Base-by-base conservation (phyloP, 1,140 invertebrate species). In the Drosophila trapezifrons region DNA sequence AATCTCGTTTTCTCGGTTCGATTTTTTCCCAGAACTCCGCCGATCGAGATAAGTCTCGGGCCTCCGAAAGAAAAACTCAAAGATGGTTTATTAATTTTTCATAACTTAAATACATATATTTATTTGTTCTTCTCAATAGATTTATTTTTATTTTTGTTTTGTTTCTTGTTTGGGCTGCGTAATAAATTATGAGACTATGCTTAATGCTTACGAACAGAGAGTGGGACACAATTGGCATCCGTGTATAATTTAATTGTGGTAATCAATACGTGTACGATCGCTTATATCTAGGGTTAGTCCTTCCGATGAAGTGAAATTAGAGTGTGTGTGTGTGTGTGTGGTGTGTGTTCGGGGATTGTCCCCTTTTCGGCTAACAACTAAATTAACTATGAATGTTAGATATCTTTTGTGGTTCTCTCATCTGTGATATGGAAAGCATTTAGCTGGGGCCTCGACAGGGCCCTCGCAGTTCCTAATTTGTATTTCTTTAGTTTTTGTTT, bases 91-190 rank as follows among this genome's bases (percentile, higher is more conserved):
- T 84, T 89, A 89, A 90, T 89, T 89, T 87, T 89, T 84, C 84
- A 89, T 89, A 89, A 90, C 85, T 89, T 89, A 89, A 89, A 89
- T 89, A 89, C 84, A 90, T 87, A 71, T 81, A 79, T 76, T 73
- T 79, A 64, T 71, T 85, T 45, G 49, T 70, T 75, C 64, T 72
- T 63, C 58, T 79, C 76, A 72, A 65, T 82, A 47, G 57, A 70
- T 58, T 75, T 71, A 62, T 51, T 69, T 76, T 63, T 63, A 55
- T 85, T 85, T 78, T 64, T 46, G 42, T 55, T 76, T 66, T 79
- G 18, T 47, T 58, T 49, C 27, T 54, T 51, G 46, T 57, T 46
- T 45, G 67, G 56, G 62, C 66, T 76, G 79, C 73, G 65, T 89
- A 87, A 87, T 87, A 87, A 87, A 87, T 87, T 87, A 87, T 80